Base-by-base conservation (phyloP, 2,797 vertebrate genomes). In the Emydoidea blandingii region DNA sequence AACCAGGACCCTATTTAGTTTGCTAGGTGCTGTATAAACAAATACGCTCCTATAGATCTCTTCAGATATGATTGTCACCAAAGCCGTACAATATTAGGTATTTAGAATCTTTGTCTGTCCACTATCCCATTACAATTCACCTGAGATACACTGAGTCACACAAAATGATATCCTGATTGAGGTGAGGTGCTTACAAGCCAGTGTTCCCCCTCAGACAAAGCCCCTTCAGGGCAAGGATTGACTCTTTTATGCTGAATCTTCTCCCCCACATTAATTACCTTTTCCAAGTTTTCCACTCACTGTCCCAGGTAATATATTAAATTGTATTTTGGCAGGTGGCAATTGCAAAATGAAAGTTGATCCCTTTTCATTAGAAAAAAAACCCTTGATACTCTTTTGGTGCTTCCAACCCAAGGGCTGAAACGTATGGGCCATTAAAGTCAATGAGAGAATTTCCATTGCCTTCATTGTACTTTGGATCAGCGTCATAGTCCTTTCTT, bases 91-190 rank as follows among this genome's bases (percentile, higher is more conserved):
- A 19, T n/a, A 37, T 68, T n/a, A 37, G 7, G 7, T 86, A 83
- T 93, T 93, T 93, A 57, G 90, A 93, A 49, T 59, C 87, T 41
- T 87, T 90, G 37, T 90, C 5, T 37, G 54, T 25, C 89, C 50
- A 23, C 23, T 81, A 41, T 90, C 25, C 80, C 31, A 87, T 27
- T 53, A 18, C 34, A 83, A 34, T 65, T n/a, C 34, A 65, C 8
- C 31, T 81, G 12, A 86, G 34, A 89, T 19, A 78, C 21, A 50
- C 12, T 4, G 0, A 74, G 90, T 93, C 57, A 87, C 57, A 81
- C 53, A 59, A 92, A 50, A 34, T 72, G 21, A 90, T 56, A 74
- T 54, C 3, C 34, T 83, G 31, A 1, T 14, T 54, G 65, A 92
- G 6, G 4, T 87, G 79, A 80, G 31, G 23, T 82, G 2, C 2